Percentiles rank a stretch among this genome's conserved stretches.
Evolutionary conservation across 2,888 invertebrate species (phyloP).

Genomic region (Apoda limacodes): DNA sequence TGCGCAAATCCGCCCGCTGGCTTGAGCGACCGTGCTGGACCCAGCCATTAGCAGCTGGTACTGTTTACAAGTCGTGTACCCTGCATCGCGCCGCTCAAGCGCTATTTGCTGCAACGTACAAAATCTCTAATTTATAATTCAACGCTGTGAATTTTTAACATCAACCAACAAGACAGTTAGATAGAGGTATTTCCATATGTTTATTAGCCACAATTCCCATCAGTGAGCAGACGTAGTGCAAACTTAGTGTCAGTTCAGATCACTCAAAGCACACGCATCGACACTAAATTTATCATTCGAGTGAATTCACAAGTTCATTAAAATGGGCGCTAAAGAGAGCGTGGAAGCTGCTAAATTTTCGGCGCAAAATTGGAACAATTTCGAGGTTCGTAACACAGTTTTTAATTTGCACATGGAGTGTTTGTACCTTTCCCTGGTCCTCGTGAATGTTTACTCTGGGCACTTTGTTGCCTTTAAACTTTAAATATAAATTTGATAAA

Average conservation of each 20-base stretch:
- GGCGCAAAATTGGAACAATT: slow-evolving; percentile 84
- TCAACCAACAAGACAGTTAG: slow-evolving; percentile 39
- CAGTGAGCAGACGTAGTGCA: slow-evolving; percentile 54
- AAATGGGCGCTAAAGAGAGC: slow-evolving; percentile 86
- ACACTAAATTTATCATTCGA: slow-evolving; percentile 57
- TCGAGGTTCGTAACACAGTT: slow-evolving; percentile 76
- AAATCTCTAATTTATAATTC: slow-evolving; percentile 60
- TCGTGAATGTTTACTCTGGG: slow-evolving; percentile 51
- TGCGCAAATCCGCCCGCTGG: slow-evolving; percentile 21
- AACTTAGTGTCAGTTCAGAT: slow-evolving; percentile 48
- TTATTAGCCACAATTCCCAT: slow-evolving; percentile 49
- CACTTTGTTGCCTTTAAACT: slow-evolving; percentile 21
- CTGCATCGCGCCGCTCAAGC: slow-evolving; percentile 33
- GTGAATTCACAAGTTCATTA: slow-evolving; percentile 63
- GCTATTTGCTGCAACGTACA: slow-evolving; percentile 47
- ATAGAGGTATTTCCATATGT: slow-evolving; percentile 63
- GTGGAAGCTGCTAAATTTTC: slow-evolving; percentile 85
- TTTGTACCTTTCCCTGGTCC: slow-evolving; percentile 57
- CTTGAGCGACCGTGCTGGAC: slow-evolving; percentile 31
- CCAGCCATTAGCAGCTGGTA: slow-evolving; percentile 42
- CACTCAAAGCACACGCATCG: slow-evolving; percentile 59
- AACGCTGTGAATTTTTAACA: slow-evolving; percentile 62
- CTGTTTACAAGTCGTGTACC: slow-evolving; percentile 58
- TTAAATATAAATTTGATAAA: slow-evolving; percentile 27
- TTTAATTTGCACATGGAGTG: slow-evolving; percentile 65